phyloP scores from a whole-genome alignment of 2,113 vertebrate species.

The Phalacrocorax aristotelis region DNA sequence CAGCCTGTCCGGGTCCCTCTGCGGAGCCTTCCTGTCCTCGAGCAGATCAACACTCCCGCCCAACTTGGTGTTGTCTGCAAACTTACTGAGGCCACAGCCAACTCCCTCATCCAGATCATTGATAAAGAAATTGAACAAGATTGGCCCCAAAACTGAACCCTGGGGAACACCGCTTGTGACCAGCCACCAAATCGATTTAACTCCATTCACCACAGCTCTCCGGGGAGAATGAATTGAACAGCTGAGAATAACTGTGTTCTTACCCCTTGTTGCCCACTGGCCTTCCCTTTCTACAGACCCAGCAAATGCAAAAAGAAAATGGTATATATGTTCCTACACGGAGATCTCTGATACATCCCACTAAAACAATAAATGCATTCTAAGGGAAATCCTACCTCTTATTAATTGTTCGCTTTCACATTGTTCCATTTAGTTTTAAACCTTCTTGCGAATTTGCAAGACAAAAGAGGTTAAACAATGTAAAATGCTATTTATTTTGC shows the following conservation, averaged over 20 bases:
- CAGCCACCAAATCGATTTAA: no score
- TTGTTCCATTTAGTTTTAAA: neutral
- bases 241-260: neutral
- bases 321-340: neutral
- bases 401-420: neutral
- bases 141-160: no score
- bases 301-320: neutral
- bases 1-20: no score
- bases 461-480: neutral
- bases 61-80: no score
- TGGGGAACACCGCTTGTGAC: no score
- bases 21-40: no score
- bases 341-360: neutral
- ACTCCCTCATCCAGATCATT: no score
- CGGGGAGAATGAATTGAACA: neutral
- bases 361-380: neutral
- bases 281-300: neutral
- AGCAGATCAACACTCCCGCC: no score
- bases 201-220: no score
- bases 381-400: neutral
- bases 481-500: neutral
- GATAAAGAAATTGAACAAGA: no score
- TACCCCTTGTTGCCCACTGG: accelerated
- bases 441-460: neutral
- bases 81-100: no score